Percentiles rank a stretch among this genome's conserved stretches.
phyloP scores from a whole-genome alignment of 2,113 vertebrate species.

The Tylochromis polylepis region DNA sequence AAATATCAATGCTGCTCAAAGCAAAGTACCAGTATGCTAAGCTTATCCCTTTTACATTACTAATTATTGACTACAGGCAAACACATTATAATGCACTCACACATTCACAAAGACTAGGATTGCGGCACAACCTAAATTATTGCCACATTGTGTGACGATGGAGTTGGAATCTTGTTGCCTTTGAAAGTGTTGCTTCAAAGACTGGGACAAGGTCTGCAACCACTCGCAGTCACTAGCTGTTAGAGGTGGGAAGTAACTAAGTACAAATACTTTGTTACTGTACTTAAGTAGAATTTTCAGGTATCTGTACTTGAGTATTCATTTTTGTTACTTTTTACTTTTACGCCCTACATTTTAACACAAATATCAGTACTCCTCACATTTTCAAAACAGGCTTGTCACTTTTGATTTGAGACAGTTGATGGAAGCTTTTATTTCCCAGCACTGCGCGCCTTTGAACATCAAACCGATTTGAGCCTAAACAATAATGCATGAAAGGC shows the following conservation, averaged over 20 bases:
- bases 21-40: neutral
- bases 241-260: neutral
- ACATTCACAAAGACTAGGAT: neutral
- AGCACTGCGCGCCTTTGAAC: neutral
- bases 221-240: neutral
- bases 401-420: neutral
- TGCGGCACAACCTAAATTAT: neutral
- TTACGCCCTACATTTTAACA: neutral
- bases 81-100: neutral
- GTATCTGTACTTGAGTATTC: neutral
- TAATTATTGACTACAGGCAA: neutral
- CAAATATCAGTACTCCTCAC: neutral
- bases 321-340: neutral
- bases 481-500: neutral
- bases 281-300: neutral
- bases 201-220: neutral
- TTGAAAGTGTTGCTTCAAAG: neutral
- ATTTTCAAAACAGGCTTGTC: neutral
- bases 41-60: neutral
- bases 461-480: neutral
- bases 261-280: neutral
- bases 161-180: neutral
- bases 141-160: neutral
- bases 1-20: neutral
- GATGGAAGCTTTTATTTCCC: neutral